Evolutionary conservation across 1,140 invertebrate genomes (phyloP), one percentile per base, ranked within the genome.

Genomic region (Brachionus sp.): DNA sequence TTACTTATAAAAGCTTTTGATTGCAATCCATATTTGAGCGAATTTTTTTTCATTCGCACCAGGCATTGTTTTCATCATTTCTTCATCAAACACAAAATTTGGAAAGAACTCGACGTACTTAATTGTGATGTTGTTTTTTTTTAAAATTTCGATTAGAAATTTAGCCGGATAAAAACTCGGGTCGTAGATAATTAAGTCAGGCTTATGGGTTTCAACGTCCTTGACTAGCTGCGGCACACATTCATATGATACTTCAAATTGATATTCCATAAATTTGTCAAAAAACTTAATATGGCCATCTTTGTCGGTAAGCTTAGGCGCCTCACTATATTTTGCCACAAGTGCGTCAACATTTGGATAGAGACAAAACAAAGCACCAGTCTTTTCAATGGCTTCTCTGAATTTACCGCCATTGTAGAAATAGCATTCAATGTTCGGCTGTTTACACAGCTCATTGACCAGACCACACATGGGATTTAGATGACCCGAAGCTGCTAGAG

Each of bases 21-120:
- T 66, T 66, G 12, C 5, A 33, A 33, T 66, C 64, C 64, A 66
- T 33, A 66, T 1, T 35, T 66, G 64, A n/a, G 25, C 25, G 33
- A 66, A 66, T 1, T 25, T 66, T 33, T 33, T 66, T 16, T 66
- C 64, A 5, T 66, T 10, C 0, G 64, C 64, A 5, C 64, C 64
- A 10, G 64, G 64, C 64, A 66, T 66, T n/a, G 64, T 66, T 33
- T 66, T 66, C 64, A 66, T 66, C 64, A 66, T 66, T 66, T 66
- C 64, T 37, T 66, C 25, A 37, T 66, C 64, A 66, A 66, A 66
- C 25, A 66, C 64, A 66, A 66, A 66, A 33, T 66, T 66, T 0
- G 64, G 64, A 66, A 66, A 66, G 64, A 66, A 66, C n/a, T 66
- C 64, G 0, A 66, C 64, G 10, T 66, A 66, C 33, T 66, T 66